Evolutionary conservation across 2,888 invertebrate species (phyloP), one percentile per base, ranked within the genome.

Genomic region (Meloe dianella): DNA sequence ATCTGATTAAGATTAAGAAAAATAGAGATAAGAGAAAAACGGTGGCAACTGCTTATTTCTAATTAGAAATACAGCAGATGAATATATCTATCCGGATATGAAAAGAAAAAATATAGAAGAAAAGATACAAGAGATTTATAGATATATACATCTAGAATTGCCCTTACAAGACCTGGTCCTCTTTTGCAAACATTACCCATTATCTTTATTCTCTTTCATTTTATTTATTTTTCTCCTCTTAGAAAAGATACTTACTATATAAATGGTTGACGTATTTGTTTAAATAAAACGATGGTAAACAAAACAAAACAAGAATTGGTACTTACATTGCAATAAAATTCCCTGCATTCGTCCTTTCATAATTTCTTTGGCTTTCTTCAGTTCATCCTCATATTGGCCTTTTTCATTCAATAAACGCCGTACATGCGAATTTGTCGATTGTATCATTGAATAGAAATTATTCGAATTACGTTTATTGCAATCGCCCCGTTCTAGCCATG

Each of bases 381-480:
- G 84, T 81, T 97, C 97, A 72, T 96, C 96, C 82, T 97, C 96
- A 75, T 92, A 91, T 70, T 91, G 90, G 68, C 90, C 88, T 84
- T 96, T 97, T 80, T 97, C 97, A 73, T 87, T 90, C 61, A 94
- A 88, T 54, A 97, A 85, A 61, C 96, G 88, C 12, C 97, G 88
- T 8, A 97, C 93, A 79, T 97, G 97, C 0, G 96, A 92, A 85
- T 97, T 96, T 0, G 95, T 95, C 29, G 94, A 94, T 85, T 97
- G 97, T 69, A 97, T 94, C 95, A 97, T 95, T 8, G 96, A 93
- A 84, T 97, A 97, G 84, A 97, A 97, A 54, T 91, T 91, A 80
- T 93, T 96, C 1, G 95, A 90, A 82, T 95, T 97, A 69, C 94
- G 90, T 82, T 97, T 96, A 58, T 89, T 93, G 81, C 97, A 97